Conservation (phyloP, 2,888 invertebrate species). For the Myopa tessellatipennis region DNA sequence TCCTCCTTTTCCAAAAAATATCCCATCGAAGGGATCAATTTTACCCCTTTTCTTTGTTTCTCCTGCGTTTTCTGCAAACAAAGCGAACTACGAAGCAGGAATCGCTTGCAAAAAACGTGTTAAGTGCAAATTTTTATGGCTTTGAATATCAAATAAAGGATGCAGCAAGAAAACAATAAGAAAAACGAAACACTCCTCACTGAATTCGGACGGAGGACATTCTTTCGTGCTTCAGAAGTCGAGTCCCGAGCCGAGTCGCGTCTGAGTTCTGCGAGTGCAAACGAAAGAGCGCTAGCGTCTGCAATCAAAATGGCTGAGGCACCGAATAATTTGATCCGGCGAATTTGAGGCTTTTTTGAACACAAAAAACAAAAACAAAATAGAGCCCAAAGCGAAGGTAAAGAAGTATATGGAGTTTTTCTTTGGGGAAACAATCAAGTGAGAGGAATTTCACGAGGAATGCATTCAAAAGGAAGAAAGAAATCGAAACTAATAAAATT, state of each 20-base stretch:
- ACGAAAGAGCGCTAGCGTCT: conserved; percentile 14
- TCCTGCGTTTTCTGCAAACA: conserved; percentile 19
- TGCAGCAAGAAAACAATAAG: background rate
- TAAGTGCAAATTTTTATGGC: background rate
- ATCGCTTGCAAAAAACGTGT: background rate
- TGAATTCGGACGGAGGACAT: no score
- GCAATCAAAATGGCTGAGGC: conserved; percentile 34
- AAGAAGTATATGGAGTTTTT: background rate
- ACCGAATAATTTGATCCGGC: conserved; percentile 11
- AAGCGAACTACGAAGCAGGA: background rate
- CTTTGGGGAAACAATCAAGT: background rate
- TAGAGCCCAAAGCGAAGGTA: background rate
- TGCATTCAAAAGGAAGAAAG: background rate
- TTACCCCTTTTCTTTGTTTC: conserved; percentile 8
- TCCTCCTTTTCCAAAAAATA: background rate
- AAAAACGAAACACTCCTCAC: background rate
- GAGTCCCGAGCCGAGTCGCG: background rate
- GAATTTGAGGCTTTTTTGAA: background rate
- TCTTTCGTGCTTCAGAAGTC: background rate
- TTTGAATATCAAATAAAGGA: conserved; percentile 19
- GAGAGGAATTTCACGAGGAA: background rate
- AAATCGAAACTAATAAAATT: background rate
- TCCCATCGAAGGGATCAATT: conserved; percentile 13
- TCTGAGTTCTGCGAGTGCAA: background rate
- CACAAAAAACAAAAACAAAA: conserved; percentile 6